A percentile compares a stretch with the other conserved stretches of the same genome.
Conservation (phyloP, 1,140 invertebrate genomes). For the Acarapis woodi region DNA sequence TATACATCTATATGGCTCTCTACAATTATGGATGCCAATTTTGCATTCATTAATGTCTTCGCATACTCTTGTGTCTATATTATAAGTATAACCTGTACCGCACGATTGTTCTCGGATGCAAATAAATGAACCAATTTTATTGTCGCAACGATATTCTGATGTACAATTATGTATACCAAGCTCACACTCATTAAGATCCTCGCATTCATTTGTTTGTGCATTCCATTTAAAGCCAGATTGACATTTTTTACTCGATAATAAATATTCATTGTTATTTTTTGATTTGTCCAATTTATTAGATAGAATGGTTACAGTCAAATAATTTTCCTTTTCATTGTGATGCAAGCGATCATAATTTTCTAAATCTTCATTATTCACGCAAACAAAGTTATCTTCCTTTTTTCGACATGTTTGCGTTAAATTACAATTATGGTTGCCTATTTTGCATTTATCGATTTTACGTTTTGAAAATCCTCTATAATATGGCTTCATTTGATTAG, state of each 20-base stretch:
- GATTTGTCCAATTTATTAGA: too few species aligned
- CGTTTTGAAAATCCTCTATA: too few species aligned
- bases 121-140: conserved; percentile 52
- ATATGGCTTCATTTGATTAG: too few species aligned
- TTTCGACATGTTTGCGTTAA: too few species aligned
- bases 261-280: too few species aligned
- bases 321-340: too few species aligned
- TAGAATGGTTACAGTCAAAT: too few species aligned
- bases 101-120: conserved; percentile 56
- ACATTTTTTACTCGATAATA: too few species aligned
- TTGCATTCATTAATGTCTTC: conserved; percentile 73
- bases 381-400: too few species aligned
- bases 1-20: conserved; percentile 39
- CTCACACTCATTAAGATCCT: conserved; percentile 32
- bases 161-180: conserved; percentile 24
- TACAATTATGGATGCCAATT: conserved; percentile 49
- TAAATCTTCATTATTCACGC: too few species aligned
- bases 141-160: conserved; percentile 49
- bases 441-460: conserved; percentile 24
- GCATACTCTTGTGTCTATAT: conserved; percentile 35
- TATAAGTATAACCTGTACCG: conserved; percentile 83
- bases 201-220: conserved; percentile 7
- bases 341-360: too few species aligned
- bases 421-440: conserved; percentile 19
- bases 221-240: not conserved